Base-by-base conservation (phyloP, 2,888 invertebrate species). In the Adela reaumurella region DNA sequence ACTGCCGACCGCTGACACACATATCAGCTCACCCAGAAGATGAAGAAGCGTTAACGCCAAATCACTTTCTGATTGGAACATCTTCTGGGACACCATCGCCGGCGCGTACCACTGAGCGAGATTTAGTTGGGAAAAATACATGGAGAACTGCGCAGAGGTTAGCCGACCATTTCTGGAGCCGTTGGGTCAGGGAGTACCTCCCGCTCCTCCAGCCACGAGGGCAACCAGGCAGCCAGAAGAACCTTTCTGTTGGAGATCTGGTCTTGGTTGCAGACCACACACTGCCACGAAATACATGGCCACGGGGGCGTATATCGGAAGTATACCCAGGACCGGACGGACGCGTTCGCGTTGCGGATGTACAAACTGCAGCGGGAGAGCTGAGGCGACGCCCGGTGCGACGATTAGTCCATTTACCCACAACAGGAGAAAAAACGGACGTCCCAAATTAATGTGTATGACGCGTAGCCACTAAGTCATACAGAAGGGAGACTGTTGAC, bases 11-110 rank as follows among this genome's bases (percentile, higher is more conserved):
- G 1, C 46, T 46, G 5, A 49, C 49, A 3, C 44, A 48, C 16
- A 18, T 48, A 2, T 44, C 48, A 17, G 28, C 45, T 6, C 17
- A 45, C 8, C 17, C 35, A 18, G 35, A n/a, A 8, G 18, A 41
- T 16, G 49, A 46, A n/a, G 49, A 46, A 14, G 46, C 49, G 4
- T 17, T 49, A 2, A 49, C 46, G n/a, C 49, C 49, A 17, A 14
- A n/a, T 16, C 46, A 46, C 14, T 49, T 46, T 20, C 17, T 46
- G 2, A 20, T 44, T 11, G 46, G 44, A 10, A 2, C 43, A 2
- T 45, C 29, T 1, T 46, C 45, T 2, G 41, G 44, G 17, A 19
- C 17, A 10, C 42, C 14, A 2, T 2, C 24, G 3, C 49, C 49
- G 8, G 43, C 16, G 1, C 2, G 2, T 3, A 14, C 43, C 2